Evolutionary conservation across 2,888 invertebrate genomes (phyloP), one percentile per base, ranked within the genome.

Genomic region (Drosophila borborema): DNA sequence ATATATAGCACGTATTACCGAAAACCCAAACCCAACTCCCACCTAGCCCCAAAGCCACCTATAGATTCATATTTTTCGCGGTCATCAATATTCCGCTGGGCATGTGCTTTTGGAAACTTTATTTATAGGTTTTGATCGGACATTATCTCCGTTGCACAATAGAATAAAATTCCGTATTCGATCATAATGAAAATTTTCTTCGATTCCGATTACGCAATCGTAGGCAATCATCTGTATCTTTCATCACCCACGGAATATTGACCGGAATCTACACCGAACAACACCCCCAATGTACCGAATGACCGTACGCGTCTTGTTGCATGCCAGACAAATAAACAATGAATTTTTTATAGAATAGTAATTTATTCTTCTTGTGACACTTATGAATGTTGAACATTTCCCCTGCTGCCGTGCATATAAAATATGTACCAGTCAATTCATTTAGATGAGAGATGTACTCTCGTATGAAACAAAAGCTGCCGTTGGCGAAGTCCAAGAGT

Each of bases 331-430:
- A 74, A 63, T 64, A 77, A 67, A 71, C 74, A 77, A 74, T 80
- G 59, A 66, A 72, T 61, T 77, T 78, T 70, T 80, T 61, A 67
- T 54, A 60, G 38, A 43, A 36, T 54, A 72, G 71, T 69, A 72
- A 73, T 82, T 80, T 76, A 80, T 80, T 75, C 58, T 71, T 78
- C 82, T 80, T 78, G 70, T 72, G 82, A 85, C 85, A 75, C 80
- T 82, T 78, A 85, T 82, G 70, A 71, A 85, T 81, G 84, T 66
- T 68, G 69, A 74, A 69, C 64, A 82, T 77, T 74, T 80, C 23
- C 28, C 54, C 54, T 45, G 74, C 62, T 80, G 66, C 67, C 77
- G 56, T 62, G 45, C 51, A 53, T 70, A 77, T 82, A 79, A 81
- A 74, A 81, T 81, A 74, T 84, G 71, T 56, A 74, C 64, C 62